These are phyloP conservation scores for Anthonomus grandis DNA, from an alignment of 1,140 invertebrate genomes.

Conservation along the genomic window DNA sequence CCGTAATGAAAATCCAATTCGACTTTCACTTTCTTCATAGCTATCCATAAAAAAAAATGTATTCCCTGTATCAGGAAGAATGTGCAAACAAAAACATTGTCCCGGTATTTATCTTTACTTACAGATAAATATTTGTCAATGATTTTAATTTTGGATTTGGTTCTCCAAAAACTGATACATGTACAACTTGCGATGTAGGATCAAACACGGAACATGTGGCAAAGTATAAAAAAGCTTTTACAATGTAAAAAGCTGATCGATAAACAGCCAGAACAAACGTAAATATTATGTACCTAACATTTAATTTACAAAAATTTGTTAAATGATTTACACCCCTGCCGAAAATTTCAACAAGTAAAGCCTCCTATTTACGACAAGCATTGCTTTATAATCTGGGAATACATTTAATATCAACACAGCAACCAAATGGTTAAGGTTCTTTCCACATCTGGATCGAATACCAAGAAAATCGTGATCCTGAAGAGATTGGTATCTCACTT, in stretches of 20 bases:
- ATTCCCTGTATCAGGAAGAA: neutral
- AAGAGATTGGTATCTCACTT: neutral
- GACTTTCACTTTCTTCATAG: too few species aligned
- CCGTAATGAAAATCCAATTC: too few species aligned
- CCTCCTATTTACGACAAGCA: slow-evolving; percentile 3
- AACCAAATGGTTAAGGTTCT: neutral
- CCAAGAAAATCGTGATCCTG: neutral
- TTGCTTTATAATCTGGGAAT: slow-evolving; percentile 11
- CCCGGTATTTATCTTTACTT: neutral
- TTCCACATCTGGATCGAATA: slow-evolving; percentile 1
- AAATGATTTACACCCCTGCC: too few species aligned
- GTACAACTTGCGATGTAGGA: neutral
- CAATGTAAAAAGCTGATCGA: slow-evolving; percentile 1
- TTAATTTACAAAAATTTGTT: slow-evolving; percentile 9
- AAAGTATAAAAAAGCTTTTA: slow-evolving; percentile 8
- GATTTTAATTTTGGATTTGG: slow-evolving; percentile 6
- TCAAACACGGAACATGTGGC: neutral
- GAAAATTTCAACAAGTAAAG: slow-evolving; percentile 7
- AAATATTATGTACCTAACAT: slow-evolving; percentile 4
- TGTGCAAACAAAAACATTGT: neutral
- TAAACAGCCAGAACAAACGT: slow-evolving; percentile 2
- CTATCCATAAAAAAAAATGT: slow-evolving; percentile 12
- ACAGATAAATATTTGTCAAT: too few species aligned
- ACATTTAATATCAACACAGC: slow-evolving; percentile 3
- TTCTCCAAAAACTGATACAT: slow-evolving; percentile 10